Base-by-base conservation (phyloP, 2,113 vertebrate genomes). In the Myrmophylax atrothorax region DNA sequence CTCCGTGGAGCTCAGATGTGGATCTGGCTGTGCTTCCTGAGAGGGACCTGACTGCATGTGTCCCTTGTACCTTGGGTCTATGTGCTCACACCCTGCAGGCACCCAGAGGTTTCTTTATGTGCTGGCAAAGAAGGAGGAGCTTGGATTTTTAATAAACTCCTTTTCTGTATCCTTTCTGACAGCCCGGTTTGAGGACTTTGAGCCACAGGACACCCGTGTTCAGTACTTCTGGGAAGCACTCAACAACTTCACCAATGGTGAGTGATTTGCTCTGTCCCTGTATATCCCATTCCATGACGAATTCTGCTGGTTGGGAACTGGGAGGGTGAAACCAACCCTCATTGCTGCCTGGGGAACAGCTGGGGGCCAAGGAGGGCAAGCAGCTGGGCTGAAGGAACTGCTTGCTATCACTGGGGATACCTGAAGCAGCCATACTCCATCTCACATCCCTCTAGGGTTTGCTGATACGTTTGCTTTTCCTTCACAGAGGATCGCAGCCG, bases 211-310 rank as follows among this genome's bases (percentile, higher is more conserved):
- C 53, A 97, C 98, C 7, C 97, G 99, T 67, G 98, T 99, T 90
- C 99, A 99, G 76, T 99, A 99, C 96, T 97, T 99, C 91, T 99
- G 99, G 99, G 99, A 99, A 91, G 99, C 99, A 1, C 98, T 99
- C 88, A 99, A 98, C 80, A 99, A 98, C 97, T 99, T 99, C 97
- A 99, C 99, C 53, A 99, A 99, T 2, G 99, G 99, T 99, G 66
- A 98, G 98, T 91, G 38, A 37, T 66, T 70, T 74, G 11, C n/a
- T 76, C 44, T 79, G 47, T 59, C 70, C 6, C 5, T 91, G n/a
- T 1, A 0, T 58, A 20, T 69, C 42, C 66, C 38, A 55, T 85
- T 67, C 40, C 14, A 2, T 47, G 35, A 52, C 63, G 59, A 28
- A 33, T 53, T 47, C 38, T 78, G 62, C 37, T 89, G n/a, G 9